phyloP scores from a whole-genome alignment of 2,113 vertebrate genomes.

The Galbula dea region DNA sequence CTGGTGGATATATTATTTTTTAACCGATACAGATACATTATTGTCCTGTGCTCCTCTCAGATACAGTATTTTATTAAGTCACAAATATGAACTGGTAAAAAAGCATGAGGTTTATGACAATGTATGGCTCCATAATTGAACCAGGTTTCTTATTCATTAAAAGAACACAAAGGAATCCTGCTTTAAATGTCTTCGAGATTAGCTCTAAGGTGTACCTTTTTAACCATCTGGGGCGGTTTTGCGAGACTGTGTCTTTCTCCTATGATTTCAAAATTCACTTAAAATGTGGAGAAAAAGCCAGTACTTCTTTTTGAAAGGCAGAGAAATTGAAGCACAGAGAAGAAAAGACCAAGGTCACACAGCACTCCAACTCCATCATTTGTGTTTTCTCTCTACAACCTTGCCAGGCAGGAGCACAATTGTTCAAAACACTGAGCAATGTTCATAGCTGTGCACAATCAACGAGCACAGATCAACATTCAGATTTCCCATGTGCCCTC shows the following conservation, averaged over 20 bases:
- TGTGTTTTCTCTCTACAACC: not conserved
- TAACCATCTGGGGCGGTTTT: not conserved
- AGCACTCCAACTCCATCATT: not conserved
- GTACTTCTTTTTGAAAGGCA: not conserved
- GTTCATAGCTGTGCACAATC: not conserved
- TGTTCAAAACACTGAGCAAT: not conserved
- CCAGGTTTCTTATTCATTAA: not conserved
- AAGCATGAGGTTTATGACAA: not conserved
- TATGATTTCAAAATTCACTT: not conserved
- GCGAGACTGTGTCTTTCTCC: not conserved
- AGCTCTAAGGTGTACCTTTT: not conserved
- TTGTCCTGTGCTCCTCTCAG: not conserved
- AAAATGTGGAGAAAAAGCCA: not conserved
- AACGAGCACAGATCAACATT: not conserved
- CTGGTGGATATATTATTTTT: not conserved
- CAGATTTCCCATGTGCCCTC: accelerated
- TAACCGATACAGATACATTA: not conserved
- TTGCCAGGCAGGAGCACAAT: not conserved
- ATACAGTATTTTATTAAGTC: not conserved
- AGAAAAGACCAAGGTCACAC: not conserved
- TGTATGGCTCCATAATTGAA: not conserved
- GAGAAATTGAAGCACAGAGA: not conserved
- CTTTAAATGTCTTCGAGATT: not conserved
- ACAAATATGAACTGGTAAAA: not conserved
- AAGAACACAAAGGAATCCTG: not conserved